A percentile compares a stretch with the other conserved stretches of the same genome.
These are phyloP conservation scores for Trachemys scripta DNA, from an alignment of 2,113 vertebrate genomes.

Conservation along the genomic window DNA sequence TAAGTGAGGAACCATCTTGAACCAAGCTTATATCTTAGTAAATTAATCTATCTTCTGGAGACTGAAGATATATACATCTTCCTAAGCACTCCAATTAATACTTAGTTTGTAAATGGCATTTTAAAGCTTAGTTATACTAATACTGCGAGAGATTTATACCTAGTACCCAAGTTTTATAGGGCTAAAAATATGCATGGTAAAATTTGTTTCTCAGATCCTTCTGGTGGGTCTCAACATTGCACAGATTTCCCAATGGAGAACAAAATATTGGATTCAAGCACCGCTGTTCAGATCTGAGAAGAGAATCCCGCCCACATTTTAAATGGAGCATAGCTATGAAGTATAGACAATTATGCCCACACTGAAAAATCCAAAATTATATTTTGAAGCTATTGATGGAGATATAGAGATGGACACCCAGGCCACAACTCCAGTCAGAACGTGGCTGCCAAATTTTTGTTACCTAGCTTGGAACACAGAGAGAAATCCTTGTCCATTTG, in stretches of 20 bases:
- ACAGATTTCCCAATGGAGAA: background rate
- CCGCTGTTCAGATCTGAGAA: background rate
- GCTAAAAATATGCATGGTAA: background rate
- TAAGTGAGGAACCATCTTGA: background rate
- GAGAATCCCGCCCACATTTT: background rate
- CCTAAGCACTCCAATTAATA: conserved; percentile 51
- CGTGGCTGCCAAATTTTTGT: background rate
- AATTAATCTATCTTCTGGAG: conserved; percentile 44
- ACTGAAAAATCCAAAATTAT: conserved; percentile 24
- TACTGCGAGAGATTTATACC: background rate
- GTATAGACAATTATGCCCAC: background rate
- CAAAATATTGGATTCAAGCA: background rate
- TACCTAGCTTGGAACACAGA: background rate
- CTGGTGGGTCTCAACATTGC: background rate
- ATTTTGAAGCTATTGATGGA: background rate
- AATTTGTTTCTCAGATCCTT: background rate
- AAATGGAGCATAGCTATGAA: background rate
- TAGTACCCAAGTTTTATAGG: background rate
- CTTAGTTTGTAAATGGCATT: conserved; percentile 9
- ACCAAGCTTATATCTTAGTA: background rate
- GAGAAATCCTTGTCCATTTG: background rate
- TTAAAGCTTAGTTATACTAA: conserved; percentile 15
- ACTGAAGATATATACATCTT: conserved; percentile 1
- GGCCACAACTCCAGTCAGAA: background rate
- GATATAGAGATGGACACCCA: background rate